Base-by-base conservation (phyloP, 1,140 invertebrate genomes). In the Hetaerina americana region DNA sequence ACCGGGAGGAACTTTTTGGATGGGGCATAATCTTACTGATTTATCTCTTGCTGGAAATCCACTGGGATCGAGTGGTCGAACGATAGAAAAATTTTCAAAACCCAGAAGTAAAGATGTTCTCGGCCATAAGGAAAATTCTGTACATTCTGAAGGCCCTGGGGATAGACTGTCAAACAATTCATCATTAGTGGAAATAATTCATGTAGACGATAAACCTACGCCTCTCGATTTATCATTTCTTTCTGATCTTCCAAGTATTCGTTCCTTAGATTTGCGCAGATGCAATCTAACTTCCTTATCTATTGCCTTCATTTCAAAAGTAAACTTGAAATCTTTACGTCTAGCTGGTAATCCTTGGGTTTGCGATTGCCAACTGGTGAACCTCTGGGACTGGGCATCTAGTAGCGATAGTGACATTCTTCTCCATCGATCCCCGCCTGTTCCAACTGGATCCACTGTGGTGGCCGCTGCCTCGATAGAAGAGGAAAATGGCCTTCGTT, bases 311-410 rank as follows among this genome's bases (percentile, higher is more conserved):
- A 68, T 68, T 72, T 75, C 0, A 88, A 89, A 79, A 79, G 83
- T 0, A 82, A 84, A 70, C 74, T 89, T 57, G 0, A 76, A 84
- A 12, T 86, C 84, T 0, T 69, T 91, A 3, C 88, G 87, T 78
- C 80, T 90, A 5, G 82, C 89, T 5, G 86, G 85, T 0, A 91
- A 91, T 81, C 89, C 88, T 0, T 90, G 89, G 80, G 79, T 84
- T 66, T 90, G 89, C 74, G 87, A 89, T 75, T 91, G 89, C 73
- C 86, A 87, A 27, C 84, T 90, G 40, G 84, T 84, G 0, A 87
- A 89, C 40, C 87, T 89, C 82, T 90, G 88, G 89, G 84, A 89
- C 74, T 91, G 89, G 89, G 88, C 88, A 0, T 78, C 85, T 25
- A 83, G 85, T 75, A 84, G 84, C 1, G 88, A 88, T 74, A 86